Evolutionary conservation across 2,888 invertebrate genomes (phyloP).

Genomic region (Stramonita haemastoma): DNA sequence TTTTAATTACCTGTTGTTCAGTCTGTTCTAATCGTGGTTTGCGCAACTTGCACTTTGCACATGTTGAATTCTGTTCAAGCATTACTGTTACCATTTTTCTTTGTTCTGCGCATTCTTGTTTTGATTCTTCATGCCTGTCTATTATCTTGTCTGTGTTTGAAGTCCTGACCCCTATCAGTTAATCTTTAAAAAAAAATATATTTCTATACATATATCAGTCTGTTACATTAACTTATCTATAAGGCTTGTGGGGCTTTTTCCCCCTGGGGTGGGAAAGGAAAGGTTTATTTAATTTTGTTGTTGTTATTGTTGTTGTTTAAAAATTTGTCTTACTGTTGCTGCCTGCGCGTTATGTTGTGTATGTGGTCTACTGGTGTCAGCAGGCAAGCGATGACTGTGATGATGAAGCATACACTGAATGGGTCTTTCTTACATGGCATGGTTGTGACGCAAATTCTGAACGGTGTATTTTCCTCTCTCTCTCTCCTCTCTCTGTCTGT

Average conservation of each 20-base stretch:
- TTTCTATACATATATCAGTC: not conserved
- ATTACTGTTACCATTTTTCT: not conserved
- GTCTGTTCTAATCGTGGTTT: no score
- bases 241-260: not conserved
- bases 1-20: no score
- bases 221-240: not conserved
- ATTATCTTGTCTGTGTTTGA: no score
- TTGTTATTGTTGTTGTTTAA: not conserved
- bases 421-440: not conserved
- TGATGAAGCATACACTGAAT: not conserved
- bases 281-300: not conserved
- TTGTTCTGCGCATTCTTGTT: no score
- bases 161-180: no score
- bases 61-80: not conserved
- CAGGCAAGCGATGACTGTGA: slow-evolving; percentile 16
- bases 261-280: not conserved
- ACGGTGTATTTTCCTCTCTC: no score
- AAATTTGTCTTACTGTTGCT: not conserved
- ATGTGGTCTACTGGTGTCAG: not conserved
- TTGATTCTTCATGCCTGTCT: no score
- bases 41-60: no score
- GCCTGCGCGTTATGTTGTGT: no score
- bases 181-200: no score
- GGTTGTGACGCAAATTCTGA: slow-evolving; percentile 29
- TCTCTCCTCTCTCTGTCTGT: no score